These are phyloP conservation scores for Torymus auratus DNA, from an alignment of 2,888 invertebrate species.

Conservation along the genomic window DNA sequence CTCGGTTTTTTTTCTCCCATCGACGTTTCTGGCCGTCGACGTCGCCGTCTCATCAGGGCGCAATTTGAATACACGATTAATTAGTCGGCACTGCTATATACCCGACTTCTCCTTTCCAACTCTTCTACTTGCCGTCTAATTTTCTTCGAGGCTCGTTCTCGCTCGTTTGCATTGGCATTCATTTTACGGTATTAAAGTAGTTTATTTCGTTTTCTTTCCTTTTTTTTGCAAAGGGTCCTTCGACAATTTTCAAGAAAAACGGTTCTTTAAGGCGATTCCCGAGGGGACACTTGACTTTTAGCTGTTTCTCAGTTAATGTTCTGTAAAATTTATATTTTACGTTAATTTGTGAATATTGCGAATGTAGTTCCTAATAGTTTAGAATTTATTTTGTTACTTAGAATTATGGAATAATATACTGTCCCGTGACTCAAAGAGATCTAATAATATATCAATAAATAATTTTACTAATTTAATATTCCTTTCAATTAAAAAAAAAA, in stretches of 20 bases:
- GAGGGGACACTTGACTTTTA: too few species aligned
- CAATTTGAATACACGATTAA: constrained; percentile 50
- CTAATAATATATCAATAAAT: too few species aligned
- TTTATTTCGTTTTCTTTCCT: not conserved
- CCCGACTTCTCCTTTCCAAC: constrained; percentile 27
- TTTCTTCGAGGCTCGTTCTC: not conserved
- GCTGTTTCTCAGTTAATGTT: too few species aligned
- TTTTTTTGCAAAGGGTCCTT: not conserved
- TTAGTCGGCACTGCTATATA: constrained; percentile 29
- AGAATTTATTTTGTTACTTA: too few species aligned
- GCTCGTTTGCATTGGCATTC: not conserved
- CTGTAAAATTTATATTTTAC: too few species aligned
- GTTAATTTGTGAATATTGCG: too few species aligned
- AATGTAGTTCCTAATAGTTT: too few species aligned
- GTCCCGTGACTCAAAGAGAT: too few species aligned
- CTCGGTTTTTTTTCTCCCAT: constrained; percentile 29
- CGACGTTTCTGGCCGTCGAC: constrained; percentile 23
- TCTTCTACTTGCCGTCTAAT: constrained; percentile 14
- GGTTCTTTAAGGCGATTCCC: not conserved
- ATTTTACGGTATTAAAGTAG: constrained; percentile 8
- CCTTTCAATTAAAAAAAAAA: too few species aligned
- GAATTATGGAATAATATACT: too few species aligned
- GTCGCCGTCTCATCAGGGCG: constrained; percentile 24
- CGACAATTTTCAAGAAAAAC: not conserved
- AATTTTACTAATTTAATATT: too few species aligned